Evolutionary conservation across 2,888 invertebrate species (phyloP).

Genomic region (Atethmia centrago): DNA sequence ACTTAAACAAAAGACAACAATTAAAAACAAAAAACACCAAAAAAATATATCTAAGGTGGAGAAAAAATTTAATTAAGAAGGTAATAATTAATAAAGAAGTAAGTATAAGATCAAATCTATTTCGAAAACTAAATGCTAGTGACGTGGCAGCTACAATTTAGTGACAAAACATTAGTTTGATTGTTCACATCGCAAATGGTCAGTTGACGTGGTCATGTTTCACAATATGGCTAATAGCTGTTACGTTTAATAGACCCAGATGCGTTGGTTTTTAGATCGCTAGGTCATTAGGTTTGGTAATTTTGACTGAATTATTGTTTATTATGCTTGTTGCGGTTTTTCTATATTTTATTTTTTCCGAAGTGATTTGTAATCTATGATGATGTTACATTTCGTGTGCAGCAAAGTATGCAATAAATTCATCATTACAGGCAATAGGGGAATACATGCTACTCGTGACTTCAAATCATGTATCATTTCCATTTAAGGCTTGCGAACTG

Average conservation of each 20-base stretch:
- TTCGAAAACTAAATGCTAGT: slow-evolving; percentile 45
- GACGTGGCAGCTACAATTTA: slow-evolving; percentile 48
- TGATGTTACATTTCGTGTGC: neutral
- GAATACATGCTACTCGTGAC: slow-evolving; percentile 16
- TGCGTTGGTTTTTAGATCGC: slow-evolving; percentile 49
- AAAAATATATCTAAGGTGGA: neutral
- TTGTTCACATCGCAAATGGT: slow-evolving; percentile 48
- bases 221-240: slow-evolving; percentile 36
- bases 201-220: slow-evolving; percentile 47
- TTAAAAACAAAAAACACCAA: neutral
- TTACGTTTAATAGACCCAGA: slow-evolving; percentile 48
- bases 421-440: neutral
- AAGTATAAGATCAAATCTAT: slow-evolving; percentile 15
- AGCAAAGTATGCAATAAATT: slow-evolving; percentile 1
- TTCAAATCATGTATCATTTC: slow-evolving; percentile 26
- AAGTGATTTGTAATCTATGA: neutral
- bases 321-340: neutral
- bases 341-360: neutral
- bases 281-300: slow-evolving; percentile 31
- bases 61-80: neutral
- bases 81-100: neutral
- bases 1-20: neutral
- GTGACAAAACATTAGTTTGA: slow-evolving; percentile 40
- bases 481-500: slow-evolving; percentile 1
- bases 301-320: slow-evolving; percentile 9